These are phyloP conservation scores for Grammomys dolichurus DNA, from an alignment of 2,113 vertebrate genomes.

Conservation along the genomic window DNA sequence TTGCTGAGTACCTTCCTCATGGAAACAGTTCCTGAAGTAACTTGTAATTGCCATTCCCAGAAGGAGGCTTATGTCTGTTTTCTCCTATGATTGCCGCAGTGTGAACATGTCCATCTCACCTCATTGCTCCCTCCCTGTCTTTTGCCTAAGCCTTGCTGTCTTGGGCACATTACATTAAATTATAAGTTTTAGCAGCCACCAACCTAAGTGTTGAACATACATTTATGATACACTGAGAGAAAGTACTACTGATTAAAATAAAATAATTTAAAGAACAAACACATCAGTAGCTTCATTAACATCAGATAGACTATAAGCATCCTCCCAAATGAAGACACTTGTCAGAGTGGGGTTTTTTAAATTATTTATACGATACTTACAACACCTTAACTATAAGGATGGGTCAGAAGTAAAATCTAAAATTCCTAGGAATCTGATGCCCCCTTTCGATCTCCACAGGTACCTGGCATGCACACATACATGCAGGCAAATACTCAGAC, in stretches of 20 bases:
- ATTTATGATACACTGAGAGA: background rate
- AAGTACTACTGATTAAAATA: background rate
- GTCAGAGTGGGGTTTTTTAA: background rate
- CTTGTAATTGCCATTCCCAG: background rate
- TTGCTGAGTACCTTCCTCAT: background rate
- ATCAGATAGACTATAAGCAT: background rate
- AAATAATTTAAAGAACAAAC: background rate
- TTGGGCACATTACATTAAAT: background rate
- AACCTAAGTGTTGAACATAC: background rate
- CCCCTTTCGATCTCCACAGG: background rate
- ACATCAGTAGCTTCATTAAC: background rate
- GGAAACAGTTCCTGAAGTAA: background rate
- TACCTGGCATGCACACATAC: background rate
- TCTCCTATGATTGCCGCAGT: background rate
- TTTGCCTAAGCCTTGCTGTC: background rate
- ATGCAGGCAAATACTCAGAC: background rate
- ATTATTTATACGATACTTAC: background rate
- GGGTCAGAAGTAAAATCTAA: background rate
- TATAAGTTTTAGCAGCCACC: background rate
- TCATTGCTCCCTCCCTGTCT: background rate
- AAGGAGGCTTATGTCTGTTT: background rate
- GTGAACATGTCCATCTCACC: too few species aligned
- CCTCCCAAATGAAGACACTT: background rate
- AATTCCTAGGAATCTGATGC: background rate
- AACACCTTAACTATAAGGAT: background rate